A percentile compares a stretch with the other conserved stretches of the same genome.
Conservation (phyloP, 2,113 vertebrate genomes). For the Accipiter virgatus region DNA sequence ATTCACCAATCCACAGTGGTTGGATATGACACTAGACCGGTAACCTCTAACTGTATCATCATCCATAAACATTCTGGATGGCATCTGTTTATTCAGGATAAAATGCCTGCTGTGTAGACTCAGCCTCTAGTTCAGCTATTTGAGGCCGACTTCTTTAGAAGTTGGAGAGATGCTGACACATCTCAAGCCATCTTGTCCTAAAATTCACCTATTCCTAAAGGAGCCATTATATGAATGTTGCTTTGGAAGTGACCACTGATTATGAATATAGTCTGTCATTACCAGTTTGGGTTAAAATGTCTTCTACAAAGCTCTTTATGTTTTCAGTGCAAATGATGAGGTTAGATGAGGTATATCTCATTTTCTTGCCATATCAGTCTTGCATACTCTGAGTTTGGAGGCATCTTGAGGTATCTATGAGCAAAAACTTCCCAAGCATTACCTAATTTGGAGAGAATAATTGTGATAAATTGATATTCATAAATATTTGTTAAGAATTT, state of each 20-base stretch:
- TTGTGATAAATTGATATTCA: neutral
- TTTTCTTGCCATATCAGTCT: neutral
- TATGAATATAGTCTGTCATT: neutral
- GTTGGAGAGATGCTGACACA: neutral
- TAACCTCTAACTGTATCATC: neutral
- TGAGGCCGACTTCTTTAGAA: neutral
- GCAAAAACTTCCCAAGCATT: neutral
- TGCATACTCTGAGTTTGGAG: neutral
- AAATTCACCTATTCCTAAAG: neutral
- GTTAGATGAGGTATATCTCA: neutral
- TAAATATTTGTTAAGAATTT: slow-evolving; percentile 7
- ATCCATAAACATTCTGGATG: neutral
- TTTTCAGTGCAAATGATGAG: neutral
- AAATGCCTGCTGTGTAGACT: neutral
- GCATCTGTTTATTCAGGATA: neutral
- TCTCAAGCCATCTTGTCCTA: neutral
- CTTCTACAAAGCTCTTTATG: neutral
- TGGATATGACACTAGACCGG: neutral
- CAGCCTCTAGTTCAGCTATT: neutral
- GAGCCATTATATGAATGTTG: neutral
- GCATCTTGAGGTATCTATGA: neutral
- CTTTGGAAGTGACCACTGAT: neutral
- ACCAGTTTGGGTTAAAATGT: neutral
- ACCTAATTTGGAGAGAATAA: neutral
- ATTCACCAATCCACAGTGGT: neutral